phyloP scores from a whole-genome alignment of 2,797 vertebrate genomes.

The Chiroxiphia lanceolata region DNA sequence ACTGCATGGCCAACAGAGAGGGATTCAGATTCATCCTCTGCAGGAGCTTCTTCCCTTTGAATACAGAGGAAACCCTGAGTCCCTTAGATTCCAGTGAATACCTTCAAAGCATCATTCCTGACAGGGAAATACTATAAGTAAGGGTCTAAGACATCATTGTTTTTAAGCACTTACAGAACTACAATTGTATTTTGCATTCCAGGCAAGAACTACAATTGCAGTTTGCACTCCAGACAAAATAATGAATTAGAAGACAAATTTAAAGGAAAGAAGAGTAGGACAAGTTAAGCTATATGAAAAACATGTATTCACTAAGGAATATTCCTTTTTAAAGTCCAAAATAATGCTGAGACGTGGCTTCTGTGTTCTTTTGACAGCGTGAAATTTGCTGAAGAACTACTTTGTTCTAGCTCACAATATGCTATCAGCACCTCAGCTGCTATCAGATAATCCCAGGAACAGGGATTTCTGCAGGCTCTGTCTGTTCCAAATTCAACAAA shows the following conservation, averaged over 20 bases:
- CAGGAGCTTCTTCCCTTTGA: not conserved
- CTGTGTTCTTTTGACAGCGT: not conserved
- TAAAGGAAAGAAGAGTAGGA: not conserved
- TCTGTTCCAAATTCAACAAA: not conserved
- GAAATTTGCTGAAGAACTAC: not conserved
- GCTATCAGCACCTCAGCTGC: not conserved
- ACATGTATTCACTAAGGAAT: not conserved
- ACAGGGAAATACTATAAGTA: not conserved
- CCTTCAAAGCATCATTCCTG: not conserved
- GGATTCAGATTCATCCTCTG: not conserved
- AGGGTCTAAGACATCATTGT: not conserved
- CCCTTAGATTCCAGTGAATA: not conserved
- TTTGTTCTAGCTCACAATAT: not conserved
- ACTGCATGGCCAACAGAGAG: not conserved
- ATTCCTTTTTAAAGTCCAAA: not conserved
- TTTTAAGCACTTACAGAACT: not conserved
- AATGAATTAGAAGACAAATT: not conserved
- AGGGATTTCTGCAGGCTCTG: not conserved
- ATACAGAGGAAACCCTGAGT: not conserved
- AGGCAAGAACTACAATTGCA: not conserved
- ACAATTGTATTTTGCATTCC: not conserved
- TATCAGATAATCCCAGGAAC: not conserved
- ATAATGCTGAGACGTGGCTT: not conserved
- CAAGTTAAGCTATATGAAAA: not conserved
- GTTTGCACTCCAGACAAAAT: not conserved